These are phyloP conservation scores for Ascidia mentula DNA, from an alignment of 23 tunicate species.

Conservation along the genomic window DNA sequence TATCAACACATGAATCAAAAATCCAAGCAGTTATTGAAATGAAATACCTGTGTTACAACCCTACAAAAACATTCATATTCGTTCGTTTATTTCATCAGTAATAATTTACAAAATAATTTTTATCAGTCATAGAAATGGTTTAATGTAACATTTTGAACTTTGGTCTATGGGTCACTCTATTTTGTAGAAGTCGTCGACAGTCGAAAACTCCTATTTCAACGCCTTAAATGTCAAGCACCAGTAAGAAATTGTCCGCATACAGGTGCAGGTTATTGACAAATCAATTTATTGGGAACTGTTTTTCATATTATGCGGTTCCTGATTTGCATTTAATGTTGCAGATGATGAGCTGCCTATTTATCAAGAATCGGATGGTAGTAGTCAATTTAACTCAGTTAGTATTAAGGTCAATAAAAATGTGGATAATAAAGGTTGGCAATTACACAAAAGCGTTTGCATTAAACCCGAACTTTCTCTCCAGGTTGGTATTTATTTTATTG, in stretches of 20 bases:
- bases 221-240: neutral
- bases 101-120: neutral
- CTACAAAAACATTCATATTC: neutral
- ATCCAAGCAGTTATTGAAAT: no score
- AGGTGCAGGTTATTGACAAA: neutral
- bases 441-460: no score
- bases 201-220: neutral
- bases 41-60: neutral
- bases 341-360: neutral
- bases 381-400: no score
- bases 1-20: no score
- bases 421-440: no score
- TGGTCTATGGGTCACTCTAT: no score
- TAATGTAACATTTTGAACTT: no score
- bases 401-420: no score
- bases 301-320: neutral
- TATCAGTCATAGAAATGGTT: neutral
- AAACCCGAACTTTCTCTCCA: neutral
- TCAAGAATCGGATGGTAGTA: neutral
- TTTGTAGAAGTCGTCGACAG: neutral
- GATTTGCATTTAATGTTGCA: neutral
- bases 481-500: neutral
- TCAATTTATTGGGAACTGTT: no score
- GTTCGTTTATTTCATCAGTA: neutral
- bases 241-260: neutral